These are phyloP conservation scores for Enoplosus armatus DNA, from an alignment of 2,797 vertebrate genomes.

Conservation along the genomic window DNA sequence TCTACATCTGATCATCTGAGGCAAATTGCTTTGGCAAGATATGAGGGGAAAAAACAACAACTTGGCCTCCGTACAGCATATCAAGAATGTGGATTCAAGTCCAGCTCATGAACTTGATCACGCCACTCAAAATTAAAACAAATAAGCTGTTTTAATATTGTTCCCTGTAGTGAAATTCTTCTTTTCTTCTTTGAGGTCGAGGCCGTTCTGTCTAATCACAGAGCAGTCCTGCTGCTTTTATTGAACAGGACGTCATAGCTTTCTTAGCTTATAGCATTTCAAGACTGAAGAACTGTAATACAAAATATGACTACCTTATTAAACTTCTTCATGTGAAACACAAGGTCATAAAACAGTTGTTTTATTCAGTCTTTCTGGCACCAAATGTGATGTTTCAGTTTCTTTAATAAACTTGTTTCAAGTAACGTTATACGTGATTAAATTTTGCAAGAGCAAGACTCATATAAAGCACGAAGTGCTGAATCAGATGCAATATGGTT, in stretches of 20 bases:
- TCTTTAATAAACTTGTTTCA: neutral
- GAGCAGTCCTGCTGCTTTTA: conserved; percentile 13
- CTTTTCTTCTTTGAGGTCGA: neutral
- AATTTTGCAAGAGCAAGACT: neutral
- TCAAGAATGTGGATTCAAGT: neutral
- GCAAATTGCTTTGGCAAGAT: conserved; percentile 24
- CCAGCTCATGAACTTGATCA: neutral
- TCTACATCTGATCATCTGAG: conserved; percentile 1
- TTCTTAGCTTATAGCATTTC: neutral
- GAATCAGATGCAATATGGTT: neutral
- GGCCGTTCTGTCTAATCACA: neutral
- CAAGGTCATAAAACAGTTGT: neutral
- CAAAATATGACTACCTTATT: neutral
- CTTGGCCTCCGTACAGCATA: neutral
- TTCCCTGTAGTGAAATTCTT: neutral
- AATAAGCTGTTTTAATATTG: conserved; percentile 5
- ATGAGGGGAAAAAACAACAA: neutral
- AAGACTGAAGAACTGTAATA: neutral
- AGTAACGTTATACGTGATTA: neutral
- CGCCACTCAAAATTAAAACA: neutral
- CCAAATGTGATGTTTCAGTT: neutral
- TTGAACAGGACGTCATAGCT: neutral
- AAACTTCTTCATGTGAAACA: neutral
- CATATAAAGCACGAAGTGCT: too few species aligned
- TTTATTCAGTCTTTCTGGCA: neutral